Conservation (phyloP, 2,113 vertebrate genomes). For the Ciconia stormi region DNA sequence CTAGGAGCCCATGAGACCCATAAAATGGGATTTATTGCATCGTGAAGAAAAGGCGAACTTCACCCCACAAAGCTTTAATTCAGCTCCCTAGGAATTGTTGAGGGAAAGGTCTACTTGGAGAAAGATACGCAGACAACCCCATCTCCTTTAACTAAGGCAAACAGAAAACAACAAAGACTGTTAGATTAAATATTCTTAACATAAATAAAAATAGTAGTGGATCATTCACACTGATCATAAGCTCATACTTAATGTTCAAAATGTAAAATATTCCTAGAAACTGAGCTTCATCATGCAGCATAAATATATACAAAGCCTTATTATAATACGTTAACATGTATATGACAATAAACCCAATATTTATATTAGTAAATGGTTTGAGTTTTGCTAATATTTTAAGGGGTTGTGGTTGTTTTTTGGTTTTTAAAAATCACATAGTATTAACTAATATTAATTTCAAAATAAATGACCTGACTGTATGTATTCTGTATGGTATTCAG, state of each 20-base stretch:
- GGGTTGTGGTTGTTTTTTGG: background rate
- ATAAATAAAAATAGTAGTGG: background rate
- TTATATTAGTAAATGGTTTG: background rate
- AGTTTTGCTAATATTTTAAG: background rate
- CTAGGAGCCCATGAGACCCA: background rate
- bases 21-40: background rate
- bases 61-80: background rate
- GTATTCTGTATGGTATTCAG: background rate
- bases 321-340: background rate
- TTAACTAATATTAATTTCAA: constrained; percentile 40
- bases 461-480: constrained; percentile 13
- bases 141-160: background rate
- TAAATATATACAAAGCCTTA: background rate
- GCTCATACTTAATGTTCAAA: background rate
- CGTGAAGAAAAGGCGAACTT: background rate
- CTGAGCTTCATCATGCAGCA: background rate
- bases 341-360: background rate
- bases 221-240: background rate
- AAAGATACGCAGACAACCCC: background rate
- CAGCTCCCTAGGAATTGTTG: background rate
- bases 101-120: background rate
- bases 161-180: background rate
- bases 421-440: background rate
- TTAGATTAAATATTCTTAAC: background rate
- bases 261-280: background rate